A percentile compares a stretch with the other conserved stretches of the same genome.
Evolutionary conservation across 2,888 invertebrate genomes (phyloP).

Genomic region (Chymomyza caudatula): DNA sequence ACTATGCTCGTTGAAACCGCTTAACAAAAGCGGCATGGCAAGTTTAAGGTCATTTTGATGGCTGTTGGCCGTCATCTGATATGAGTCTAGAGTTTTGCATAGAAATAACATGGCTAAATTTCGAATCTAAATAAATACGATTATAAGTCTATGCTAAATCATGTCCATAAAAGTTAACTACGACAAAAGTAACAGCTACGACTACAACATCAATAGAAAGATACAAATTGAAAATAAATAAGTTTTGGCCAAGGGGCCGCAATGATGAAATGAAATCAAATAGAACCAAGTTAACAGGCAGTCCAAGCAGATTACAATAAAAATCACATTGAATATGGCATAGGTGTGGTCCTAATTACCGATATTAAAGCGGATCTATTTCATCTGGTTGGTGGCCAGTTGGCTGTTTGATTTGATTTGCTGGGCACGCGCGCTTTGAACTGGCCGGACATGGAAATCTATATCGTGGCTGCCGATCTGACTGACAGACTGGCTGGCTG

Average conservation of each 20-base stretch:
- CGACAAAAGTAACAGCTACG: constrained; percentile 10
- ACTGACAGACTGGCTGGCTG: constrained; percentile 17
- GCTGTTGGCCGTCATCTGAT: constrained; percentile 38
- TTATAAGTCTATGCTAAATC: constrained; percentile 16
- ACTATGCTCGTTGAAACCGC: background rate
- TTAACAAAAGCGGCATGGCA: constrained; percentile 65
- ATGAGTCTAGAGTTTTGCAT: constrained; percentile 28
- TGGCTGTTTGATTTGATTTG: constrained; percentile 24
- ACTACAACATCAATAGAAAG: constrained; percentile 3
- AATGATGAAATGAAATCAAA: too few species aligned
- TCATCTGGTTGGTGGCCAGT: constrained; percentile 48
- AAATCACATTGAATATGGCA: constrained; percentile 68
- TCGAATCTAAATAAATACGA: background rate
- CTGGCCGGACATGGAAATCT: constrained; percentile 36
- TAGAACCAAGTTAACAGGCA: constrained; percentile 25
- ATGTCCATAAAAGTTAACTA: constrained; percentile 32
- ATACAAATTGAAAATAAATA: constrained; percentile 68
- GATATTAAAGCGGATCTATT: constrained; percentile 74
- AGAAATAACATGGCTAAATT: background rate
- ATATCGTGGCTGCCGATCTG: constrained; percentile 32
- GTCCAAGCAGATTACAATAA: constrained; percentile 37
- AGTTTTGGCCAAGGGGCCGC: constrained; percentile 64
- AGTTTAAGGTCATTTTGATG: constrained; percentile 60
- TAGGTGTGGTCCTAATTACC: constrained; percentile 75
- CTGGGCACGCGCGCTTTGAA: constrained; percentile 48